These are phyloP conservation scores for Cotesia typhae DNA, from an alignment of 1,140 invertebrate genomes.

Conservation along the genomic window DNA sequence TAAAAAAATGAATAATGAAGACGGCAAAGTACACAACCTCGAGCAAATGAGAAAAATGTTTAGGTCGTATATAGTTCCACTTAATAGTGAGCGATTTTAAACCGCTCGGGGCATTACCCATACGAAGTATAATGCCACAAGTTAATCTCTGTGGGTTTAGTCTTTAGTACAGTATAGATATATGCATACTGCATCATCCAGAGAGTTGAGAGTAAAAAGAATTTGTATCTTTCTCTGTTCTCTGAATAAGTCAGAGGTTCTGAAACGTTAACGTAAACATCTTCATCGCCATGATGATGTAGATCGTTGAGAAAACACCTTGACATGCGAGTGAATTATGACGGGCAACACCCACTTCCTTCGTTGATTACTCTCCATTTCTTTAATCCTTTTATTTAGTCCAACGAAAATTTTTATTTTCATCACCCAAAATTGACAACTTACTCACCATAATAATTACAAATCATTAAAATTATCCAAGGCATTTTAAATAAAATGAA, in stretches of 20 bases:
- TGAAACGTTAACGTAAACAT: conserved; percentile 43
- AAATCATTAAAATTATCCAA: too few species aligned
- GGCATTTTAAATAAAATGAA: too few species aligned
- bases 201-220: conserved; percentile 7
- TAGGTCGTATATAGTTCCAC: too few species aligned
- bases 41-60: too few species aligned
- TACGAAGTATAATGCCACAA: too few species aligned
- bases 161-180: too few species aligned
- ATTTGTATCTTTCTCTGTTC: conserved; percentile 38
- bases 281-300: conserved; percentile 39
- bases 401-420: background rate
- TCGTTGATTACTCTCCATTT: conserved; percentile 33
- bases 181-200: too few species aligned
- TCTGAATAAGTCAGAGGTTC: conserved; percentile 16
- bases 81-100: too few species aligned
- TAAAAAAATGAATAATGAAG: conserved; percentile 33
- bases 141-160: too few species aligned
- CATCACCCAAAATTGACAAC: background rate
- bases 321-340: conserved; percentile 45
- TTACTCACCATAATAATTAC: background rate
- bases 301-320: conserved; percentile 36
- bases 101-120: too few species aligned
- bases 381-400: conserved; percentile 17
- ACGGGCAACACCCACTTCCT: conserved; percentile 43
- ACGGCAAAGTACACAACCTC: too few species aligned